Conservation (phyloP, 2,888 invertebrate species). For the Sarcophaga rosellei region DNA sequence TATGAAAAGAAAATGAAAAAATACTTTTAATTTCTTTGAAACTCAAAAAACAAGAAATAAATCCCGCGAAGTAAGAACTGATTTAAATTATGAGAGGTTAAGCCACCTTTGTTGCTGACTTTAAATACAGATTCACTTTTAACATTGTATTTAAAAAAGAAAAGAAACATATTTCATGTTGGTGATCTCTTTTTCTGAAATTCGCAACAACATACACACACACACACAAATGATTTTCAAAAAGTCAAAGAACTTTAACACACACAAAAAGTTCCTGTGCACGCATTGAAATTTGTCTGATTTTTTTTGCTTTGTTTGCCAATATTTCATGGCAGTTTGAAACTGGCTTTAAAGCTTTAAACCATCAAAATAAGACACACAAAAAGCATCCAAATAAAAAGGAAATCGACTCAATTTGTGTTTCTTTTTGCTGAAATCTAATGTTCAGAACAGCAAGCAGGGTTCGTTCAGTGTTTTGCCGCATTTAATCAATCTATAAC, state of each 20-base stretch:
- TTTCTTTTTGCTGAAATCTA: conserved; percentile 35
- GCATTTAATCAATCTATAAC: conserved; percentile 75
- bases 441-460: conserved; percentile 1
- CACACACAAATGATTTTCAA: neutral
- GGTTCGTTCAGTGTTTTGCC: conserved; percentile 37
- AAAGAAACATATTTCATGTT: conserved; percentile 39
- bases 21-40: conserved; percentile 64
- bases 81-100: conserved; percentile 31
- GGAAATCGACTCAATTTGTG: conserved; percentile 15
- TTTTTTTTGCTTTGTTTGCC: conserved; percentile 13
- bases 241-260: conserved; percentile 71
- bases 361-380: neutral
- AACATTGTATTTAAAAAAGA: conserved; percentile 48
- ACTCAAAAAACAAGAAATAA: conserved; percentile 42
- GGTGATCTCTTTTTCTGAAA: neutral
- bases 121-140: conserved; percentile 77
- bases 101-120: conserved; percentile 3
- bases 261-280: conserved; percentile 33
- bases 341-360: conserved; percentile 23
- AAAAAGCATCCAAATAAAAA: conserved; percentile 1
- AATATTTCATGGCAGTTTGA: conserved; percentile 41
- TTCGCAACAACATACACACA: neutral
- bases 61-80: neutral
- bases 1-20: neutral
- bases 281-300: conserved; percentile 66